These are phyloP conservation scores for Campoletis sonorensis DNA, from an alignment of 1,140 invertebrate species.

Conservation along the genomic window DNA sequence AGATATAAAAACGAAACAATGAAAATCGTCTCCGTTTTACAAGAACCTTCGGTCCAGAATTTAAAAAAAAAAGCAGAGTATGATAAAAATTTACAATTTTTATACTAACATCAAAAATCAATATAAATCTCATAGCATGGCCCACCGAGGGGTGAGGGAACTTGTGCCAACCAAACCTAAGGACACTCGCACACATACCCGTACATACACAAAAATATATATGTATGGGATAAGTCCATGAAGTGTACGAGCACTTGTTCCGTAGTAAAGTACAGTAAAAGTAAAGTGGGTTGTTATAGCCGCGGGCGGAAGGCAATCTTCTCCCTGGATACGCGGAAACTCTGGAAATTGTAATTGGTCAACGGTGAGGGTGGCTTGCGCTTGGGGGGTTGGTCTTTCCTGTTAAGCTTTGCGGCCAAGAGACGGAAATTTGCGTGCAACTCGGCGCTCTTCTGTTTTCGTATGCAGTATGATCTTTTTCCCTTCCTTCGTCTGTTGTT, in stretches of 20 bases:
- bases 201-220: neutral
- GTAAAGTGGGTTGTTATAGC: constrained; percentile 43
- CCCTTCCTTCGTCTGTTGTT: neutral
- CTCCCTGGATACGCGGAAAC: constrained; percentile 31
- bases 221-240: neutral
- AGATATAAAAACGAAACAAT: no score
- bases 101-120: no score
- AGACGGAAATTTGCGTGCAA: constrained; percentile 28
- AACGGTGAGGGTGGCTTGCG: constrained; percentile 21
- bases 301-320: constrained; percentile 37
- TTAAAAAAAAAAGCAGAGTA: no score
- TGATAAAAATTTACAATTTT: no score
- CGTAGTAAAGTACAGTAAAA: constrained; percentile 19
- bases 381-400: neutral
- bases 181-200: no score
- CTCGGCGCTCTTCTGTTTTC: neutral
- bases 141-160: neutral
- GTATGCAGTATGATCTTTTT: constrained; percentile 6
- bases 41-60: no score
- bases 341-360: constrained; percentile 41
- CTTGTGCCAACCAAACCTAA: neutral
- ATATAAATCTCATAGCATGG: no score
- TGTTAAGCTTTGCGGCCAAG: constrained; percentile 22
- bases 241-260: neutral
- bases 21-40: no score